These are phyloP conservation scores for Callimorpha dominula DNA, from an alignment of 2,888 invertebrate species.

Conservation along the genomic window DNA sequence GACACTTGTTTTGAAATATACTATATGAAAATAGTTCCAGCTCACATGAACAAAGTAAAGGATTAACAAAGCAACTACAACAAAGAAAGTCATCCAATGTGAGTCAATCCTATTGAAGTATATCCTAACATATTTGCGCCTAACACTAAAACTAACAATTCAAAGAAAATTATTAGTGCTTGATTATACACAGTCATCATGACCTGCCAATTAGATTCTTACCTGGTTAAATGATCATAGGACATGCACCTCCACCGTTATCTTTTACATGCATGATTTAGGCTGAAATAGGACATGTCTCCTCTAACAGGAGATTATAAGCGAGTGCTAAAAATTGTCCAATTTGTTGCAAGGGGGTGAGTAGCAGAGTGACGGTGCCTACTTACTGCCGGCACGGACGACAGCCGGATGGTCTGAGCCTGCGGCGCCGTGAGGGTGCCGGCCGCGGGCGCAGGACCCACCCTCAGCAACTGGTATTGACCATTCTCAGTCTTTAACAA, in stretches of 20 bases:
- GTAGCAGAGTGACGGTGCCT: slow-evolving; percentile 83
- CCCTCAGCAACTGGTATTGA: slow-evolving; percentile 96
- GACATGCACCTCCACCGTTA: slow-evolving; percentile 78
- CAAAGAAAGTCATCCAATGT: neutral
- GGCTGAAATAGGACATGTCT: slow-evolving; percentile 62
- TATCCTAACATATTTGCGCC: slow-evolving; percentile 31
- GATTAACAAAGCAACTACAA: neutral
- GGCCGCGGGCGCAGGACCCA: slow-evolving; percentile 92
- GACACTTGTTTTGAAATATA: neutral
- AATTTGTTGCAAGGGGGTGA: slow-evolving; percentile 45
- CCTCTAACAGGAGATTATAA: slow-evolving; percentile 26
- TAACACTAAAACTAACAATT: slow-evolving; percentile 49
- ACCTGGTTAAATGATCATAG: slow-evolving; percentile 73
- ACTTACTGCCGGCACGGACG: slow-evolving; percentile 95
- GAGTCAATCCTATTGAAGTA: neutral
- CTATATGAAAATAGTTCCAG: neutral
- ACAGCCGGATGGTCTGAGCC: slow-evolving; percentile 93
- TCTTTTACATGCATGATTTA: slow-evolving; percentile 72
- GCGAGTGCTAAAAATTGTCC: slow-evolving; percentile 43
- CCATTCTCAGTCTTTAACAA: slow-evolving; percentile 99
- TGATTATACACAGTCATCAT: slow-evolving; percentile 58
- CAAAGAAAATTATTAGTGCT: slow-evolving; percentile 48
- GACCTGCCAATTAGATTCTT: slow-evolving; percentile 61
- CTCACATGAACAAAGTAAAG: neutral
- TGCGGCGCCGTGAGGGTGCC: slow-evolving; percentile 86